Percentiles rank a stretch among this genome's conserved stretches.
These are phyloP conservation scores for Tympanoctomys barrerae DNA, from an alignment of 2,797 vertebrate species.

Conservation along the genomic window DNA sequence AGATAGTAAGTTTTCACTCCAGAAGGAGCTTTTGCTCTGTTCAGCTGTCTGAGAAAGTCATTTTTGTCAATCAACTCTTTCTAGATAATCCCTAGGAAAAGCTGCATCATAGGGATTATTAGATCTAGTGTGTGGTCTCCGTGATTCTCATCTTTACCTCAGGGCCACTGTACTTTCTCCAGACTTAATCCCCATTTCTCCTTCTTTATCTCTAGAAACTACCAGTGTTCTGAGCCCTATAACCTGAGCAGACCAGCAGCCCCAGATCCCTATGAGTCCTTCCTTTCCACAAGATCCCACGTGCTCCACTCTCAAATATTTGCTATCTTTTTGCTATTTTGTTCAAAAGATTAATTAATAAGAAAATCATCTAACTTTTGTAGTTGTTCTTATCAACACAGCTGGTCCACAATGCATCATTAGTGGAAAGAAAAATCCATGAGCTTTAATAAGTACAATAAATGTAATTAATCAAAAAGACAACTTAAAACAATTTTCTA, in stretches of 20 bases:
- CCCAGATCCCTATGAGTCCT: not conserved
- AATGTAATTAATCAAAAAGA: conserved; percentile 57
- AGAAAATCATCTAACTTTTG: not conserved
- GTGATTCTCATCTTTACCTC: not conserved
- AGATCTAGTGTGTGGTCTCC: not conserved
- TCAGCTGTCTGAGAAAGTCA: not conserved
- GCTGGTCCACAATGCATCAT: not conserved
- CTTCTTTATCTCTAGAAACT: not conserved
- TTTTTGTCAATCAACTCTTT: not conserved
- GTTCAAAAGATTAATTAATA: not conserved
- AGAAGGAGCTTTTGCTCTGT: not conserved
- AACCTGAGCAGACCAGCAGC: not conserved
- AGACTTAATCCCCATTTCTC: not conserved
- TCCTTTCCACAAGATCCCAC: not conserved
- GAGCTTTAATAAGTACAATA: conserved; percentile 6
- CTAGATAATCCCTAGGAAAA: not conserved
- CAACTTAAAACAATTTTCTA: conserved; percentile 29
- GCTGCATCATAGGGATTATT: not conserved
- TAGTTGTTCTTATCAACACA: not conserved
- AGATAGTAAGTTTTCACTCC: not conserved
- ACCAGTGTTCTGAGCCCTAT: not conserved
- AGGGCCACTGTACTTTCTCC: not conserved
- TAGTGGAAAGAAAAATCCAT: not conserved
- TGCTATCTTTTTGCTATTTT: not conserved
- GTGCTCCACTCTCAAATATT: not conserved